Conservation (phyloP, 2,888 invertebrate genomes). For the Sisyra nigra region DNA sequence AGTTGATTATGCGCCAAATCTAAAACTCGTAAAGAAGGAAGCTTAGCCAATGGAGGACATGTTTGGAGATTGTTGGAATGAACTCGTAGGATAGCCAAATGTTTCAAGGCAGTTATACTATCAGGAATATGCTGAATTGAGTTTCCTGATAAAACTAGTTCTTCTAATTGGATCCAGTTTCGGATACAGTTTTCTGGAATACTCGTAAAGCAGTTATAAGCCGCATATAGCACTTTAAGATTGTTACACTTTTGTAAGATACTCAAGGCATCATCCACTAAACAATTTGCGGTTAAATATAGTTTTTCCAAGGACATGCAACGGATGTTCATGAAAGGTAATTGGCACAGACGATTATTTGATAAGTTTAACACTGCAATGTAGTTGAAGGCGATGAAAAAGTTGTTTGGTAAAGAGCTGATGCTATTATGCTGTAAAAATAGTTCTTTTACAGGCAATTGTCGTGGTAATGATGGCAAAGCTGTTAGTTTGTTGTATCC, state of each 20-base stretch:
- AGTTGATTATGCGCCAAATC: conserved; percentile 77
- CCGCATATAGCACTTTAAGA: conserved; percentile 54
- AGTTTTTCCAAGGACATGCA: conserved; percentile 46
- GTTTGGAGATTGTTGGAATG: conserved; percentile 66
- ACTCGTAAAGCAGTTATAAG: conserved; percentile 59
- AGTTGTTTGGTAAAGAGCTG: conserved; percentile 55
- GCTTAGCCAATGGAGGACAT: conserved; percentile 60
- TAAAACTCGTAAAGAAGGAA: conserved; percentile 56
- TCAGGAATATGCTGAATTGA: conserved; percentile 59
- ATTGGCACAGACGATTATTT: conserved; percentile 55
- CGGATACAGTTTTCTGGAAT: conserved; percentile 58
- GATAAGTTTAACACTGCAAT: conserved; percentile 59
- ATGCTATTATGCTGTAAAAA: conserved; percentile 66
- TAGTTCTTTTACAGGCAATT: conserved; percentile 50
- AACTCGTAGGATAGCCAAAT: conserved; percentile 57
- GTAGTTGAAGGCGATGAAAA: conserved; percentile 48
- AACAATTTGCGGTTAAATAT: conserved; percentile 59
- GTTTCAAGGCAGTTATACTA: conserved; percentile 51
- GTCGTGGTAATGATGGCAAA: conserved; percentile 52
- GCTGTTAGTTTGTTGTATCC: conserved; percentile 62
- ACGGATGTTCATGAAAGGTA: conserved; percentile 37
- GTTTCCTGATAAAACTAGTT: conserved; percentile 69
- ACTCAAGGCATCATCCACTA: conserved; percentile 50
- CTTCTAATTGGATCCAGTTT: conserved; percentile 66
- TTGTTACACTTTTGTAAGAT: conserved; percentile 46